Evolutionary conservation across 2,113 vertebrate species (phyloP).

Genomic region (Nymphicus hollandicus): DNA sequence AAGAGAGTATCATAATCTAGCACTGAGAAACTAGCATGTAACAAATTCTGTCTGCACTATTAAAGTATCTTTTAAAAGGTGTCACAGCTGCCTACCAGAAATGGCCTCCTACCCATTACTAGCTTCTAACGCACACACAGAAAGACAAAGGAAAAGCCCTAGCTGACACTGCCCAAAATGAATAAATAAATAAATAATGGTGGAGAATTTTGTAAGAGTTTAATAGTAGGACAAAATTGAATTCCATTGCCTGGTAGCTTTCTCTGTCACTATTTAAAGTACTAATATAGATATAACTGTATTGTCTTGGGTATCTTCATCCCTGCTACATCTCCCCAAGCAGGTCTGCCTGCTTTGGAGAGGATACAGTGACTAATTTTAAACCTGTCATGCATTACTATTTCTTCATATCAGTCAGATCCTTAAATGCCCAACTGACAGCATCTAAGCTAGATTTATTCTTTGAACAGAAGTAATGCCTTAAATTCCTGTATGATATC

Average conservation of each 20-base stretch:
- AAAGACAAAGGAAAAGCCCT: not conserved
- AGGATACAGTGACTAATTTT: not conserved
- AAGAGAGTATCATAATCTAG: not conserved
- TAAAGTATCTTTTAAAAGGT: not conserved
- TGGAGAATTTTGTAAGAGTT: not conserved
- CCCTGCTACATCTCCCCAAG: not conserved
- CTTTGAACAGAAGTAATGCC: not conserved
- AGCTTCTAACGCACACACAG: not conserved
- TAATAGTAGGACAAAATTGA: not conserved
- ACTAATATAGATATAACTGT: not conserved
- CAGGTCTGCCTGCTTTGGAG: not conserved
- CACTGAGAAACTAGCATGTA: not conserved
- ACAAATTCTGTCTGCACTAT: not conserved
- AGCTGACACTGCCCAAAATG: not conserved
- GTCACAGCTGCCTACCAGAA: not conserved
- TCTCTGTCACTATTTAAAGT: not conserved
- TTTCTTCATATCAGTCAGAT: not conserved
- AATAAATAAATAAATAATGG: not conserved
- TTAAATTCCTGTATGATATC: not conserved
- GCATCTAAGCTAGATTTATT: not conserved
- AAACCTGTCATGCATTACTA: not conserved
- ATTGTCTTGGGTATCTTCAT: not conserved
- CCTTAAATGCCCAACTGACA: not conserved
- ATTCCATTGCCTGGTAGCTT: not conserved
- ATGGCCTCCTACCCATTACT: not conserved